A percentile compares a stretch with the other conserved stretches of the same genome.
Conservation (phyloP, 2,888 invertebrate species). For the Ennomos erosarius region DNA sequence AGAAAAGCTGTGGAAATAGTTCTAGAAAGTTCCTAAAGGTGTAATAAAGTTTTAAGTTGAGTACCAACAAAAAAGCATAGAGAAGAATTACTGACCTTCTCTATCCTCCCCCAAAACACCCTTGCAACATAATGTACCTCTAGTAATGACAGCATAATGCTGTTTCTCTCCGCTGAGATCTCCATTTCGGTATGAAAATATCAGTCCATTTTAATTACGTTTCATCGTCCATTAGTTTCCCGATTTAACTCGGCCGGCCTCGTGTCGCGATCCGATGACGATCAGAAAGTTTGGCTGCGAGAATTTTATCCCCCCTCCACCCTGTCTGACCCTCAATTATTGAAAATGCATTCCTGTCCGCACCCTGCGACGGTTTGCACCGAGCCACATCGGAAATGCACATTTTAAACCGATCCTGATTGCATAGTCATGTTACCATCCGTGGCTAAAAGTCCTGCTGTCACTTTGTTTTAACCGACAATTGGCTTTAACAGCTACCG, state of each 20-base stretch:
- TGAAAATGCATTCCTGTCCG: conserved; percentile 83
- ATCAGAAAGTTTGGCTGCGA: conserved; percentile 74
- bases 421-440: conserved; percentile 80
- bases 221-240: conserved; percentile 47
- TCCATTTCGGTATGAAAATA: conserved; percentile 7
- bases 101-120: background rate
- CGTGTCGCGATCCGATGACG: conserved; percentile 56
- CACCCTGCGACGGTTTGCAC: conserved; percentile 69
- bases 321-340: conserved; percentile 85
- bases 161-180: too few relatives aligned
- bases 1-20: too few relatives aligned
- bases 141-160: too few relatives aligned
- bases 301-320: conserved; percentile 78
- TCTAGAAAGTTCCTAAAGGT: too few relatives aligned
- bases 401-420: conserved; percentile 85
- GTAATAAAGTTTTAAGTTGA: too few relatives aligned
- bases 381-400: conserved; percentile 80
- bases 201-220: conserved; percentile 25
- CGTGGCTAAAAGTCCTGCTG: conserved; percentile 76
- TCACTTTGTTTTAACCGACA: conserved; percentile 70
- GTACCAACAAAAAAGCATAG: too few relatives aligned
- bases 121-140: background rate
- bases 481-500: conserved; percentile 56
- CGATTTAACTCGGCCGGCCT: conserved; percentile 42
- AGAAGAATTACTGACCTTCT: too few relatives aligned